Evolutionary conservation across 2,797 vertebrate genomes (phyloP).

Genomic region (Bovichtus diacanthus): DNA sequence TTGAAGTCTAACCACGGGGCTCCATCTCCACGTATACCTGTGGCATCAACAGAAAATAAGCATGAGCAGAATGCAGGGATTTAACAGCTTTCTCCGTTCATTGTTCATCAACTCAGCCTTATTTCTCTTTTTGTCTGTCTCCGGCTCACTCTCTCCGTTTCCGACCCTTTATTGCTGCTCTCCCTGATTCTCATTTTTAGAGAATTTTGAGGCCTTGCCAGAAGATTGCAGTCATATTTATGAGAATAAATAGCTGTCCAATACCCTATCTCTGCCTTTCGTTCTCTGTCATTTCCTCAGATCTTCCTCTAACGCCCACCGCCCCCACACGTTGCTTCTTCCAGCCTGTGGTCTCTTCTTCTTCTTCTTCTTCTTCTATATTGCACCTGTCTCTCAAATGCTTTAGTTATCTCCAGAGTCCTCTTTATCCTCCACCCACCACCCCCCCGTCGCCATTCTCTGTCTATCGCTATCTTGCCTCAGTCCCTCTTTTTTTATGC

Average conservation of each 20-base stretch:
- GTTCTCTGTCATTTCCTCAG: slow-evolving; percentile 66
- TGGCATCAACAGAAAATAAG: slow-evolving; percentile 37
- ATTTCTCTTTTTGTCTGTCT: slow-evolving; percentile 14
- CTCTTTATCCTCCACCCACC: slow-evolving; percentile 63
- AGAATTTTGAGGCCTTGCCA: slow-evolving; percentile 41
- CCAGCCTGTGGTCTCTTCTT: slow-evolving; percentile 45
- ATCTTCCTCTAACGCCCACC: slow-evolving; percentile 34
- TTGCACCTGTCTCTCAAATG: slow-evolving; percentile 82
- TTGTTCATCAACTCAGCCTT: slow-evolving; percentile 56
- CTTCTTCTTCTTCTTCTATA: slow-evolving; percentile 68
- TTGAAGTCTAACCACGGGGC: neutral
- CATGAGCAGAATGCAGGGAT: slow-evolving; percentile 25
- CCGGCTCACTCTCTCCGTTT: slow-evolving; percentile 6
- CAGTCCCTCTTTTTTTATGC: slow-evolving; percentile 32
- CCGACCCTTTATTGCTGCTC: slow-evolving; percentile 38
- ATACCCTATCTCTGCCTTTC: slow-evolving; percentile 61
- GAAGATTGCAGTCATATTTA: slow-evolving; percentile 64
- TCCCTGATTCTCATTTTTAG: slow-evolving; percentile 35
- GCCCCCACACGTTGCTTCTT: slow-evolving; percentile 1
- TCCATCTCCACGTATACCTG: slow-evolving; percentile 8
- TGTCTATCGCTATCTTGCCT: slow-evolving; percentile 62
- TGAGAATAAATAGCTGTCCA: slow-evolving; percentile 76
- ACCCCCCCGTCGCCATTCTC: neutral
- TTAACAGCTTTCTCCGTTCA: slow-evolving; percentile 31
- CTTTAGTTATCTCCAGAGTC: slow-evolving; percentile 74